Conservation (phyloP, 2,888 invertebrate species). For the Saturnia japonica region DNA sequence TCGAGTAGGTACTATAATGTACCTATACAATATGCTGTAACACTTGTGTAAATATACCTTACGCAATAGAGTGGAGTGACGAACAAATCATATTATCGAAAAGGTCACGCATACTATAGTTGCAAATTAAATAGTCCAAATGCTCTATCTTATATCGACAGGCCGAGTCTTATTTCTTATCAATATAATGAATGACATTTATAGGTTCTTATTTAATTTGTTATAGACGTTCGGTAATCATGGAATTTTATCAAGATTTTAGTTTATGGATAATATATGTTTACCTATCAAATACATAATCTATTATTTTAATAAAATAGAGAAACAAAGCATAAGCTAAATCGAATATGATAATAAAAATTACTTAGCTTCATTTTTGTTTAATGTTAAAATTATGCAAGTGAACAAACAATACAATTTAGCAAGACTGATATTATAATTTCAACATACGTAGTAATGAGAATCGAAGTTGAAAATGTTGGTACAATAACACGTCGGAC, state of each 20-base stretch:
- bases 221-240: background rate
- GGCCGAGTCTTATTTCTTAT: conserved; percentile 4
- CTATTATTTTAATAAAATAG: background rate
- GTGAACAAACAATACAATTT: background rate
- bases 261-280: background rate
- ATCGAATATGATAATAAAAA: background rate
- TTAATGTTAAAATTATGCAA: conserved; percentile 3
- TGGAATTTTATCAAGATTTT: background rate
- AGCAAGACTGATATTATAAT: background rate
- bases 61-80: conserved; percentile 1
- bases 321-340: background rate
- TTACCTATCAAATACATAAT: background rate
- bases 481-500: background rate
- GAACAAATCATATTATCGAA: conserved; percentile 3
- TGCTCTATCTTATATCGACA: background rate
- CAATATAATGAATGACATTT: background rate
- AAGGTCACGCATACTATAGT: conserved; percentile 2
- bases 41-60: background rate
- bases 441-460: conserved; percentile 4
- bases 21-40: conserved; percentile 2
- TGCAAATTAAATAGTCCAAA: background rate
- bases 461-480: conserved; percentile 10
- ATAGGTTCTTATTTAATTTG: background rate
- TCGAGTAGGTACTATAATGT: no score
- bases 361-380: background rate